phyloP scores from a whole-genome alignment of 2,888 invertebrate genomes.

The Lapara coniferarum region DNA sequence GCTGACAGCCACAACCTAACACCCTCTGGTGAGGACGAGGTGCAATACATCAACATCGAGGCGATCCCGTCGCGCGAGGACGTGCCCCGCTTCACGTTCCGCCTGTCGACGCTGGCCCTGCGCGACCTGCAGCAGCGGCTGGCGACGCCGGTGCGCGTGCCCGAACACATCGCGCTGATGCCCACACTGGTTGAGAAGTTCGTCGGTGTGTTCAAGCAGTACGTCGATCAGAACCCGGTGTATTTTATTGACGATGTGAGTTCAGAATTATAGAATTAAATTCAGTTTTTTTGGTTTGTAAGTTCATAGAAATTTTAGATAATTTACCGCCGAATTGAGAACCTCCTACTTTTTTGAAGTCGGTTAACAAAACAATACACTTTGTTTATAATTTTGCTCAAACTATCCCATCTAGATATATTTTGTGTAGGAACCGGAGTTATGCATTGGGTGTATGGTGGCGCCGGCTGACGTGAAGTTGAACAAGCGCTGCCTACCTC shows the following conservation, averaged over 20 bases:
- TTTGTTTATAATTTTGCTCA: background rate
- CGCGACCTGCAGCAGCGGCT: slow-evolving; percentile 85
- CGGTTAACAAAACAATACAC: too few species aligned
- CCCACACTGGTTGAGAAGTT: slow-evolving; percentile 93
- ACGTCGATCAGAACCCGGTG: slow-evolving; percentile 87
- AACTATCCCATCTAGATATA: background rate
- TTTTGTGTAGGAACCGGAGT: slow-evolving; percentile 86
- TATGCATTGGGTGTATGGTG: slow-evolving; percentile 95
- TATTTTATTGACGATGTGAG: slow-evolving; percentile 83
- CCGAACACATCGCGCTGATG: slow-evolving; percentile 75
- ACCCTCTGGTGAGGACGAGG: slow-evolving; percentile 86
- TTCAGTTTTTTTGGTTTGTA: too few species aligned
- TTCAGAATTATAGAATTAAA: background rate
- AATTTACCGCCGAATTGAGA: too few species aligned
- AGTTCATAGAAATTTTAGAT: too few species aligned
- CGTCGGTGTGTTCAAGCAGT: slow-evolving; percentile 91
- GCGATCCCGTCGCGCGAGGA: slow-evolving; percentile 86
- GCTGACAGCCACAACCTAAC: slow-evolving; percentile 89
- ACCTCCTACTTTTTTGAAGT: too few species aligned
- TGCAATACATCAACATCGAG: slow-evolving; percentile 92
- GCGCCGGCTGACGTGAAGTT: slow-evolving; percentile 90
- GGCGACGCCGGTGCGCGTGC: slow-evolving; percentile 58
- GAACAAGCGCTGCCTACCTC: slow-evolving; percentile 86
- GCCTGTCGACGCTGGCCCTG: slow-evolving; percentile 91
- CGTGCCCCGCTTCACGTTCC: slow-evolving; percentile 85